These are phyloP conservation scores for Oligia strigilis DNA, from an alignment of 2,888 invertebrate species.

Conservation along the genomic window DNA sequence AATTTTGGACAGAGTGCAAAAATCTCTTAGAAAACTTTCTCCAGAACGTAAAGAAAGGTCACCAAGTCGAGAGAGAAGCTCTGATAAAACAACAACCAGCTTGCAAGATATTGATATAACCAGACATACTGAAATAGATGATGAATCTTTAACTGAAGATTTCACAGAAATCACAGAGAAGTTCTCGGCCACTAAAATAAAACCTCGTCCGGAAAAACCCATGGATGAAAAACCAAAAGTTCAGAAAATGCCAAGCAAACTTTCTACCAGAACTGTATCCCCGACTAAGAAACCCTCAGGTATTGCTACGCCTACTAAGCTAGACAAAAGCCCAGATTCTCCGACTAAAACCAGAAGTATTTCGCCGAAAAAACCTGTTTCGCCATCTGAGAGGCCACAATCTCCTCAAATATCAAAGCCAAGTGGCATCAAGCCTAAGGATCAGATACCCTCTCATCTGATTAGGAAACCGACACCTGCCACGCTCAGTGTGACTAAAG, in stretches of 20 bases:
- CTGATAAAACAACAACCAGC: constrained; percentile 77
- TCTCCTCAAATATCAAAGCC: constrained; percentile 82
- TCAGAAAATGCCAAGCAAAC: constrained; percentile 73
- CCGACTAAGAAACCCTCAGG: constrained; percentile 79
- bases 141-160: constrained; percentile 56
- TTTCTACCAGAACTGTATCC: constrained; percentile 79
- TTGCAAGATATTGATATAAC: constrained; percentile 77
- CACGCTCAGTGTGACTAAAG: constrained; percentile 75
- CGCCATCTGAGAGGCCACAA: constrained; percentile 78
- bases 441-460: constrained; percentile 74
- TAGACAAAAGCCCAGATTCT: constrained; percentile 72
- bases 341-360: constrained; percentile 80
- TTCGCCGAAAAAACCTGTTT: constrained; percentile 82
- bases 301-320: constrained; percentile 66
- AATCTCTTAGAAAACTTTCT: constrained; percentile 84
- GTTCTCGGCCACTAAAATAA: constrained; percentile 57
- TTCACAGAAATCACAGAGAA: constrained; percentile 62
- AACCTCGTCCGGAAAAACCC: constrained; percentile 49
- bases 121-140: constrained; percentile 56
- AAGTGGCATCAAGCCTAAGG: constrained; percentile 80
- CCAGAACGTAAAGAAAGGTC: constrained; percentile 80
- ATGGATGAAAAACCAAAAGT: constrained; percentile 73
- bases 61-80: constrained; percentile 78
- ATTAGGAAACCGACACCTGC: constrained; percentile 79
- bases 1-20: constrained; percentile 83